Evolutionary conservation across 2,113 vertebrate species (phyloP).

Genomic region (Micronycteris hirsuta): DNA sequence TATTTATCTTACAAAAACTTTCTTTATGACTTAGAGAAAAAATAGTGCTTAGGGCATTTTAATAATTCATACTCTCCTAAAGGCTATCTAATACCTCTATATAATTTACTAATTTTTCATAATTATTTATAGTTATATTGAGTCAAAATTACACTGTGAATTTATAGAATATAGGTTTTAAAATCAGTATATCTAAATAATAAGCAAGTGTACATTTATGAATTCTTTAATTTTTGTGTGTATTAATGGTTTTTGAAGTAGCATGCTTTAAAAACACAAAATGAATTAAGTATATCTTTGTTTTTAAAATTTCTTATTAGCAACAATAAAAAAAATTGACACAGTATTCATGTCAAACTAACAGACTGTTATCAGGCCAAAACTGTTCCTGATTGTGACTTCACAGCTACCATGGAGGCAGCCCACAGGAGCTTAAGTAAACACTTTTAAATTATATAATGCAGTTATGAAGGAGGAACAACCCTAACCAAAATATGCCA

Average conservation of each 20-base stretch:
- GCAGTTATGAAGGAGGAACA: conserved; percentile 27
- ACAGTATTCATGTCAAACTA: conserved; percentile 11
- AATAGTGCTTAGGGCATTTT: conserved; percentile 25
- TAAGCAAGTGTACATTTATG: conserved; percentile 16
- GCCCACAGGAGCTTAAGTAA: conserved; percentile 68
- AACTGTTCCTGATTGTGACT: conserved; percentile 46
- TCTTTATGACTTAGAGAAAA: conserved; percentile 28
- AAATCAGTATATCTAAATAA: not conserved
- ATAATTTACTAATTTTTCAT: conserved; percentile 25
- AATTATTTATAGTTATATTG: conserved; percentile 34
- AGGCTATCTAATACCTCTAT: not conserved
- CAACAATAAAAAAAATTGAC: not conserved
- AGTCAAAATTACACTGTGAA: conserved; percentile 39
- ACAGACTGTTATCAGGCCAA: conserved; percentile 32
- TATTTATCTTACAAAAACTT: conserved; percentile 46
- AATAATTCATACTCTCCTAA: conserved; percentile 42
- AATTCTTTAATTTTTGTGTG: not conserved
- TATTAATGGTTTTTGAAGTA: conserved; percentile 40
- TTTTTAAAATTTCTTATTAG: conserved; percentile 17
- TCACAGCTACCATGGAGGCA: conserved; percentile 69
- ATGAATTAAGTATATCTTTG: not conserved
- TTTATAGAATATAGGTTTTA: not conserved
- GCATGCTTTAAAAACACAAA: not conserved
- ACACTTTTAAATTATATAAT: conserved; percentile 60
- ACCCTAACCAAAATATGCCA: not conserved